Percentiles rank a stretch among this genome's conserved stretches.
Evolutionary conservation across 2,113 vertebrate species (phyloP).

Genomic region (Australoheros scitulus): DNA sequence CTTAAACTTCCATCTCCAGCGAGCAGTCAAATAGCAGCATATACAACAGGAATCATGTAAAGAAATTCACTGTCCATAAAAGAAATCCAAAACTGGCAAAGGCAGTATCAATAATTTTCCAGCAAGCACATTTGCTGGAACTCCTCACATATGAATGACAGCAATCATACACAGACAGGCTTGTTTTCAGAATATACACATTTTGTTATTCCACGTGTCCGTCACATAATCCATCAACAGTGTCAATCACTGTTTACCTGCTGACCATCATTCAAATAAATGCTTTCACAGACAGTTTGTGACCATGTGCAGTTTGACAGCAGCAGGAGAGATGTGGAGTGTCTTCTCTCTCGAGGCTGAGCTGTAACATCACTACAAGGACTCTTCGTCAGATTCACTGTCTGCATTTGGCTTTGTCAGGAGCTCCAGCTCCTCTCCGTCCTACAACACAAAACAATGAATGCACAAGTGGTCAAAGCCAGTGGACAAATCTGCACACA

Average conservation of each 20-base stretch:
- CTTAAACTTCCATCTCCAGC: not conserved
- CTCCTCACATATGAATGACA: not conserved
- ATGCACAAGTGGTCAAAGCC: not conserved
- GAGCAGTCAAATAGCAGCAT: not conserved
- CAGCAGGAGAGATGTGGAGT: not conserved
- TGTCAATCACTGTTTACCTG: not conserved
- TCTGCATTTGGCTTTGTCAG: conserved; percentile 88
- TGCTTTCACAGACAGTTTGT: not conserved
- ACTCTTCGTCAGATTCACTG: conserved; percentile 90
- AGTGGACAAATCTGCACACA: not conserved
- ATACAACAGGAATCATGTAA: conserved; percentile 1
- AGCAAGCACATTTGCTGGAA: not conserved
- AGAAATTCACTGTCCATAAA: not conserved
- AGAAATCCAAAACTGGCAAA: not conserved
- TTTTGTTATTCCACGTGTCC: rapidly evolving
- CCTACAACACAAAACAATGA: conserved; percentile 72
- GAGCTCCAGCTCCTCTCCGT: conserved; percentile 94
- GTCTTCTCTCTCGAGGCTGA: not conserved
- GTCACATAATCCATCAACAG: not conserved
- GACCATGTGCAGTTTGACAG: not conserved
- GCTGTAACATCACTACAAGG: conserved; percentile 66
- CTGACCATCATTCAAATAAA: not conserved
- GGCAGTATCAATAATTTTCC: not conserved
- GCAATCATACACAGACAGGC: conserved; percentile 40
- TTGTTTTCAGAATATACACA: conserved; percentile 33